phyloP scores from a whole-genome alignment of 2,113 vertebrate species.

The Actenoides hombroni region DNA sequence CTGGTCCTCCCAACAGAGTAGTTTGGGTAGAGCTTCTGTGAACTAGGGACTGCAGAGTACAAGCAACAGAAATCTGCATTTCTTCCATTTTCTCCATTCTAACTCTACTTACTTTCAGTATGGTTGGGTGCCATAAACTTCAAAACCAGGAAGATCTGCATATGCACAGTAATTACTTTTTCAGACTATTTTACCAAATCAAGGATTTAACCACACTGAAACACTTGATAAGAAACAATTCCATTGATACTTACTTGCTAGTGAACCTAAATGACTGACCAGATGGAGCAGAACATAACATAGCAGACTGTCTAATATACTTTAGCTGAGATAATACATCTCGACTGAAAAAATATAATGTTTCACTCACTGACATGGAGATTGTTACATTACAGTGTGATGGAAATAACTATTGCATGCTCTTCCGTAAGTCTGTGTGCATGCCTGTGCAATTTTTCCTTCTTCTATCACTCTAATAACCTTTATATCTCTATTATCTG shows the following conservation, averaged over 20 bases:
- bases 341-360: constrained; percentile 36
- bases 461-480: constrained; percentile 42
- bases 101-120: constrained; percentile 30
- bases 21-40: background rate
- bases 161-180: constrained; percentile 30
- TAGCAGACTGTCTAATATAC: constrained; percentile 44
- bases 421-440: constrained; percentile 49
- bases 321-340: constrained; percentile 71
- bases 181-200: constrained; percentile 51
- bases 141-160: constrained; percentile 5
- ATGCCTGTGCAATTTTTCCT: constrained; percentile 42
- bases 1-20: background rate
- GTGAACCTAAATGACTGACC: constrained; percentile 54
- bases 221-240: constrained; percentile 58
- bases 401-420: constrained; percentile 58
- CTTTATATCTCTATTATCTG: constrained; percentile 12
- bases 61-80: background rate
- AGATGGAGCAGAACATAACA: constrained; percentile 61
- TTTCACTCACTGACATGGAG: constrained; percentile 44
- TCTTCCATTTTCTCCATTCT: background rate
- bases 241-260: constrained; percentile 58
- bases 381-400: constrained; percentile 50
- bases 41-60: background rate
- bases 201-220: constrained; percentile 37
- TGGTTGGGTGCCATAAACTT: constrained; percentile 34